Evolutionary conservation across 2,888 invertebrate species (phyloP), one percentile per base, ranked within the genome.

Genomic region (Agrilus biguttatus): DNA sequence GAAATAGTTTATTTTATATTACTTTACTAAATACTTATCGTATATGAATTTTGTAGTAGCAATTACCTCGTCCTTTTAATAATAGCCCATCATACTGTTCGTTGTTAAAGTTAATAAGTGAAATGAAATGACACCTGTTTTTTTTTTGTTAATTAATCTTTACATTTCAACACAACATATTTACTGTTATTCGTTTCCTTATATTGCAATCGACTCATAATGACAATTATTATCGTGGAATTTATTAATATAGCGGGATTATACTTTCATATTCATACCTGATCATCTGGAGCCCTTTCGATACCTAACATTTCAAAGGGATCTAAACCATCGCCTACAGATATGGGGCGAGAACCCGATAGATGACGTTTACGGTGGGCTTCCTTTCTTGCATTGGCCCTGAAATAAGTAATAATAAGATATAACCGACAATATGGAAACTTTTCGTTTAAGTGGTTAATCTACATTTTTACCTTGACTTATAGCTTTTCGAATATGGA

Each of bases 281-380:
- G 89, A 42, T 89, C 90, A 64, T 87, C 85, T 63, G 82, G 80
- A 48, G 78, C 80, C 60, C 75, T 73, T 59, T 89, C 85, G 46
- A 90, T 74, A 33, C 91, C 89, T 45, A 92, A 68, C 34, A 88
- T 75, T 61, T 87, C 83, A 65, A 90, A 87, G 32, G 90, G 85
- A 72, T 91, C 90, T 23, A 79, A 75, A 35, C 74, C 77, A 65
- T 93, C 93, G 63, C 80, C 85, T 43, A 83, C 83, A 19, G 84
- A 75, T 42, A 90, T 66, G 8, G 89, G 91, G 48, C 90, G 73
- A 34, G 84, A 82, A 4, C 83, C 83, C 3, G 89, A 85, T 37
- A 84, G 76, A 8, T 47, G 43, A 12, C 47, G 34, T 36, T 45
- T 47, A 8, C 45, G 37, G 36, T 32, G 40, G 14, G 50, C 54